These are phyloP conservation scores for Caenorhabditis elegans DNA, from an alignment of 1,140 invertebrate species.

Conservation along the genomic window DNA sequence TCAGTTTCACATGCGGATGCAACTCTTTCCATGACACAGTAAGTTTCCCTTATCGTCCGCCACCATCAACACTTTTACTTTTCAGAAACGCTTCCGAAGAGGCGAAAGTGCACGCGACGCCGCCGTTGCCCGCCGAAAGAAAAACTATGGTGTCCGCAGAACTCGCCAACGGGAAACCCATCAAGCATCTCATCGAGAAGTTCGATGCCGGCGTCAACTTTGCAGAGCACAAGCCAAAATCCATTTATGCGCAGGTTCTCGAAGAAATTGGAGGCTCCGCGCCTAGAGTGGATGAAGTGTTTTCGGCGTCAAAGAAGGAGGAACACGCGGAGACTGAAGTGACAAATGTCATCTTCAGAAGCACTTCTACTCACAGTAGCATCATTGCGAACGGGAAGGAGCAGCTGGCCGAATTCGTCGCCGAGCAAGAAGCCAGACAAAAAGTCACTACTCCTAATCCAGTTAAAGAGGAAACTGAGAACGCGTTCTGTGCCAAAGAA, in stretches of 20 bases:
- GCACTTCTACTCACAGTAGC: slow-evolving; percentile 12
- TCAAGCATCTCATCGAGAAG: slow-evolving; percentile 1
- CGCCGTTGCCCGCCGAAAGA: background rate
- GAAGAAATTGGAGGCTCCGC: background rate
- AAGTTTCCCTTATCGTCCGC: background rate
- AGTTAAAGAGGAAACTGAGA: background rate
- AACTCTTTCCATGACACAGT: background rate
- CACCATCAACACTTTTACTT: slow-evolving; percentile 4
- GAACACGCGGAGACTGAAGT: background rate
- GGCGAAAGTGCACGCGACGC: slow-evolving; percentile 12
- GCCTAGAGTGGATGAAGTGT: background rate
- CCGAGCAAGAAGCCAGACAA: slow-evolving; percentile 5
- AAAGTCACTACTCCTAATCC: background rate
- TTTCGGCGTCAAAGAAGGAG: background rate
- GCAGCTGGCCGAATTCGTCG: slow-evolving; percentile 28
- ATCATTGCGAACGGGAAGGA: background rate
- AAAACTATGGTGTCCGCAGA: background rate
- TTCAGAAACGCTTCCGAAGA: background rate
- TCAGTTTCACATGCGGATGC: background rate
- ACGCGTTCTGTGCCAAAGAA: background rate
- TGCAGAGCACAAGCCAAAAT: background rate
- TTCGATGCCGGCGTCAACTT: slow-evolving; percentile 1
- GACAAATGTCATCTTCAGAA: slow-evolving; percentile 13
- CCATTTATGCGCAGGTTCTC: background rate
- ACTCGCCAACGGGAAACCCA: background rate